Evolutionary conservation across 1,140 invertebrate genomes (phyloP), one percentile per base, ranked within the genome.

Genomic region (Globodera ellingtonae): DNA sequence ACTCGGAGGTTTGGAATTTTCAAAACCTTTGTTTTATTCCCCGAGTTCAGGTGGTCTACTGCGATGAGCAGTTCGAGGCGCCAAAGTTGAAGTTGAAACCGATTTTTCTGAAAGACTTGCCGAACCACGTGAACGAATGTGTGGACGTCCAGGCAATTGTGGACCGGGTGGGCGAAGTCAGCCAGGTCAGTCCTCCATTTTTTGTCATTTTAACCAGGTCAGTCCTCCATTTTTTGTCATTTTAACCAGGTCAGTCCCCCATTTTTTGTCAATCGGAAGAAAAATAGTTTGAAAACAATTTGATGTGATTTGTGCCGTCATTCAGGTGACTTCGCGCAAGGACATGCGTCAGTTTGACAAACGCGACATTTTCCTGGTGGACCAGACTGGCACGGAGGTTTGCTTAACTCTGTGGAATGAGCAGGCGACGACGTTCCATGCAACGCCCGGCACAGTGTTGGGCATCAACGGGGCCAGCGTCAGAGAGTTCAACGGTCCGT

Each of bases 91-190:
- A 76, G 24, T 24, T 86, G 21, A 76, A 84, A 5, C 47, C 81
- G 7, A 67, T 78, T n/a, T 72, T 78, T 59, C 70, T 86, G 24
- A 70, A 72, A n/a, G 74, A 80, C 2, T 79, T 89, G 46, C 35
- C 65, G n/a, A 62, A 73, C 24, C 72, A 81, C 67, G 46, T 46
- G 13, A 80, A 74, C 70, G 76, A 85, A 52, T 83, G 77, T 77
- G 72, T 89, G 13, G 97, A 99, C 92, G 91, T 98, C 1, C 93
- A 98, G 90, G 97, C 94, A 71, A 92, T 99, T 46, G 94, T 94
- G 83, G 95, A 95, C 88, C 91, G 91, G 50, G 91, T 91, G 4
- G 90, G 91, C 6, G 95, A 98, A 82, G 56, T 96, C 9, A 90
- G 92, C 79, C 92, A 92, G 6, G 91, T 99, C 1, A 35, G 35